phyloP scores from a whole-genome alignment of 2,113 vertebrate genomes.

The Marmota monax region DNA sequence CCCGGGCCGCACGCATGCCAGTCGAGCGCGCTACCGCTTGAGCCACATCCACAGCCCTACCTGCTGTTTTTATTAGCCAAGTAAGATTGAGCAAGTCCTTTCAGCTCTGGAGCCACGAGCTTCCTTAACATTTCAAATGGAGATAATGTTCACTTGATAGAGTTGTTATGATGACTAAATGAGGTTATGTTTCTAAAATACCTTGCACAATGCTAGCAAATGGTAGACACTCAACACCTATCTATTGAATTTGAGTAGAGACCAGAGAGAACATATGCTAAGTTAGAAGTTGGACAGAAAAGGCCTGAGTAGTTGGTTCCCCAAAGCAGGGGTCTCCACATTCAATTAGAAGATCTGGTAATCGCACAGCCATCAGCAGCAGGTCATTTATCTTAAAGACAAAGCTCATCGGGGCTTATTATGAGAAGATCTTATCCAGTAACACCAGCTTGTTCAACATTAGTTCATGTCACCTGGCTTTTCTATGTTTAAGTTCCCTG shows the following conservation, averaged over 20 bases:
- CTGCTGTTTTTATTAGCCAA: conserved; percentile 21
- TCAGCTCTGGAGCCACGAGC: neutral
- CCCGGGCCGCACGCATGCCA: no score
- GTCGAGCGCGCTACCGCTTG: no score
- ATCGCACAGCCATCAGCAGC: conserved; percentile 38
- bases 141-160: neutral
- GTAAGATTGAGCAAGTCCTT: conserved; percentile 40
- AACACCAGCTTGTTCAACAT: conserved; percentile 67
- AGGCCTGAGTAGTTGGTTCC: neutral
- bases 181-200: conserved; percentile 26
- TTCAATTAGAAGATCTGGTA: conserved; percentile 64
- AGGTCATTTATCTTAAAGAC: conserved; percentile 66
- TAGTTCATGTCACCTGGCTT: conserved; percentile 65
- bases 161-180: conserved; percentile 45
- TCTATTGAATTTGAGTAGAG: conserved; percentile 24
- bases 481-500: conserved; percentile 53
- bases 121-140: conserved; percentile 46
- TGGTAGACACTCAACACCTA: neutral
- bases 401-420: conserved; percentile 63
- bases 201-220: neutral
- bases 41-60: neutral
- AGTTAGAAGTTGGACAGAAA: neutral
- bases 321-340: conserved; percentile 5
- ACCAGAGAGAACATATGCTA: conserved; percentile 26
- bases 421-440: conserved; percentile 69